Percentiles rank a stretch among this genome's conserved stretches.
Conservation (phyloP, 2,113 vertebrate genomes). For the Corapipo altera region DNA sequence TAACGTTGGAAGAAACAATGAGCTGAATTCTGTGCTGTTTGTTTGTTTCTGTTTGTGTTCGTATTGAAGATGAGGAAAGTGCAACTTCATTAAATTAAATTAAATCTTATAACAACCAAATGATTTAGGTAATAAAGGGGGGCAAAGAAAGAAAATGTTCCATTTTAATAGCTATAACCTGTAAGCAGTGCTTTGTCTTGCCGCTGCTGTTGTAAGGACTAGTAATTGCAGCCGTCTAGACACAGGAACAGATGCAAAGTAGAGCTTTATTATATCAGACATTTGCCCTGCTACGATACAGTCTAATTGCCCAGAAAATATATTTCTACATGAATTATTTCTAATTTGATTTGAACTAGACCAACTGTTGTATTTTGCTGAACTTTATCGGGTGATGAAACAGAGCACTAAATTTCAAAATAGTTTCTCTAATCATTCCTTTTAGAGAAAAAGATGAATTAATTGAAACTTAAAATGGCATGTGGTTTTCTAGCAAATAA, state of each 20-base stretch:
- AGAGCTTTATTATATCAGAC: conserved; percentile 83
- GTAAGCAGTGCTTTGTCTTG: conserved; percentile 62
- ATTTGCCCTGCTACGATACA: conserved; percentile 84
- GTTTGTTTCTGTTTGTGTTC: conserved; percentile 46
- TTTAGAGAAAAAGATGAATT: conserved; percentile 20
- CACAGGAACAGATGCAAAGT: conserved; percentile 85
- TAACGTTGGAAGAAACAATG: conserved; percentile 48
- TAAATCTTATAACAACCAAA: conserved; percentile 70
- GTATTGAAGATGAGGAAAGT: conserved; percentile 43
- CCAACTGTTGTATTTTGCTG: conserved; percentile 87
- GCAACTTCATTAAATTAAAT: conserved; percentile 69
- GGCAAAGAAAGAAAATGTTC: conserved; percentile 63
- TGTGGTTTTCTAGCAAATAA: background rate
- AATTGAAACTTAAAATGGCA: conserved; percentile 2
- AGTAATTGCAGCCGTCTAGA: conserved; percentile 81
- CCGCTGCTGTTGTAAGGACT: conserved; percentile 60
- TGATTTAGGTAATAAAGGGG: conserved; percentile 69
- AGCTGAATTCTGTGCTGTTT: conserved; percentile 19
- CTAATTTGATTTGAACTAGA: conserved; percentile 96
- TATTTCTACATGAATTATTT: conserved; percentile 90
- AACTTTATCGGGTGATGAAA: conserved; percentile 74
- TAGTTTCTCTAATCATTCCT: background rate
- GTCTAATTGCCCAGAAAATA: conserved; percentile 99
- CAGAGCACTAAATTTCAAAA: conserved; percentile 48
- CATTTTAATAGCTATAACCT: conserved; percentile 69